Percentiles rank a stretch among this genome's conserved stretches.
Evolutionary conservation across 2,797 vertebrate species (phyloP).

Genomic region (Malacoctenus gilli): DNA sequence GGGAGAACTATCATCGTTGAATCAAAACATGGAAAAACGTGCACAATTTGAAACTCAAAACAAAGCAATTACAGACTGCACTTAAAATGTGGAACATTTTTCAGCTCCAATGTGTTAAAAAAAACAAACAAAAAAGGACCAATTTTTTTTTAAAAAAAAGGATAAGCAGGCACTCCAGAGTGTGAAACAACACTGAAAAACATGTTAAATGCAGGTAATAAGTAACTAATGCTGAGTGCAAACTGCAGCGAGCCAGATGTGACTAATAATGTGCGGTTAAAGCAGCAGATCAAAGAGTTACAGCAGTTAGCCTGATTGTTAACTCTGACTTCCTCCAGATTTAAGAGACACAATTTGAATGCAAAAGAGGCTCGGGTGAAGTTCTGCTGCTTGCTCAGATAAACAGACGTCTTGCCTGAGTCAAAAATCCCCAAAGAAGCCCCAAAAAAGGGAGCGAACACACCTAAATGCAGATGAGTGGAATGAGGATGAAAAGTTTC

Average conservation of each 20-base stretch:
- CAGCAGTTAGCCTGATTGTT: slow-evolving; percentile 40
- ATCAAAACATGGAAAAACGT: neutral
- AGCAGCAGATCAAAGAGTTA: slow-evolving; percentile 55
- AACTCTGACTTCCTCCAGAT: slow-evolving; percentile 38
- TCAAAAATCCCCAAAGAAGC: slow-evolving; percentile 50
- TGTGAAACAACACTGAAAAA: no score
- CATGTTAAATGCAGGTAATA: slow-evolving; percentile 19
- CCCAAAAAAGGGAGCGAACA: slow-evolving; percentile 37
- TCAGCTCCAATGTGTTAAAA: neutral
- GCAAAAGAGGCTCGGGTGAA: slow-evolving; percentile 22
- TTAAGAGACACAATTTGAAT: slow-evolving; percentile 44
- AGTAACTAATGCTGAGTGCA: slow-evolving; percentile 18
- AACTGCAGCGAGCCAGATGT: slow-evolving; percentile 29
- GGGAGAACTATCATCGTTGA: neutral
- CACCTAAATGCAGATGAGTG: slow-evolving; percentile 49
- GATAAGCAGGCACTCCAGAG: neutral
- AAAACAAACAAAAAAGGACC: neutral
- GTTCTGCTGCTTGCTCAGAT: slow-evolving; percentile 44
- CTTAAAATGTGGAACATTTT: neutral
- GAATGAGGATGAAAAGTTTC: slow-evolving; percentile 38
- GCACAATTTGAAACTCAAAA: neutral
- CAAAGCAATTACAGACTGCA: no score
- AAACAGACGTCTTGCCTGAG: slow-evolving; percentile 57
- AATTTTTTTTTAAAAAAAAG: slow-evolving; percentile 1
- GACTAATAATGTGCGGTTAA: slow-evolving; percentile 34